Evolutionary conservation across 2,888 invertebrate species (phyloP), one percentile per base, ranked within the genome.

Genomic region (Neocrepidodera transversa): DNA sequence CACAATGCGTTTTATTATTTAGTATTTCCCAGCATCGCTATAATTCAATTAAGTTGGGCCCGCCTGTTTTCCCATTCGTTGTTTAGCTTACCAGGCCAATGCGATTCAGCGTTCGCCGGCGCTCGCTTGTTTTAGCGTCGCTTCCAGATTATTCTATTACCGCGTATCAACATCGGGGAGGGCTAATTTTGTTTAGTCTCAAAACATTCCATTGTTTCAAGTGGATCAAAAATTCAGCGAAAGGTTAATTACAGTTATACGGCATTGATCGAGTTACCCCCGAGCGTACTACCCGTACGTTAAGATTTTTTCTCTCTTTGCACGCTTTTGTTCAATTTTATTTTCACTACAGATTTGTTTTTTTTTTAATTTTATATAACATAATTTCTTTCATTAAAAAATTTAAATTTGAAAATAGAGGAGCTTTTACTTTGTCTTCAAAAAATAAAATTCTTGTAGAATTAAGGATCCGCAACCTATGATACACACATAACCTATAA

Each of bases 141-240:
- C 80, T 81, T 82, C 82, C 83, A 85, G 85, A 86, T 86, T 86
- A 86, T 86, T 86, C 85, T 86, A 86, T 86, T 86, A 86, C 85
- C 82, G 82, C 82, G 84, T 84, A 85, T 85, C 85, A 85, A 85
- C 85, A 85, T 84, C 80, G 81, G 82, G 80, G 79, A 77, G 78
- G 80, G 80, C 79, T 81, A 82, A 83, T 83, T 82, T 84, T 86
- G 85, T 86, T 86, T 86, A 84, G 82, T 85, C 82, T 85, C 83
- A 85, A 85, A 86, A 86, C 85, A 86, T 81, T 81, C 80, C 84
- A 85, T 84, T 84, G 84, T 85, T 85, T 84, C 84, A 83, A 81
- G 80, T 82, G 83, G 85, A 85, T 85, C 84, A 85, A 85, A 85
- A 85, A 85, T 85, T 85, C 84, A 85, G 81, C 83, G 82, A 81